Evolutionary conservation across 2,888 invertebrate genomes (phyloP).

Genomic region (Bembecia ichneumoniformis): DNA sequence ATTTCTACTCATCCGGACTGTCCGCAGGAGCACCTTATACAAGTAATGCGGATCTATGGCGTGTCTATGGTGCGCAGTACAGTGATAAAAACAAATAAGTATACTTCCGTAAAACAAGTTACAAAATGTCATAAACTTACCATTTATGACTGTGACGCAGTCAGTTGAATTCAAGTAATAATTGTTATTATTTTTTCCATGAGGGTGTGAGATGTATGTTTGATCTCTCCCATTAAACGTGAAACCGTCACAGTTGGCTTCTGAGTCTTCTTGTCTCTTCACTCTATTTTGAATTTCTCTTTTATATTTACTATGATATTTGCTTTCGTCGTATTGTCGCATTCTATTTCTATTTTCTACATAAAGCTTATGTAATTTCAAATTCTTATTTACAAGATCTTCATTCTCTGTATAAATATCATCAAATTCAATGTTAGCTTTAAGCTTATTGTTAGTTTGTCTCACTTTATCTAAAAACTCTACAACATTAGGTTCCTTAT

Average conservation of each 20-base stretch:
- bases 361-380: slow-evolving; percentile 12
- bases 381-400: slow-evolving; percentile 17
- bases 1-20: too few relatives aligned
- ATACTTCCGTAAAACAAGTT: too few relatives aligned
- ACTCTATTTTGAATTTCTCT: slow-evolving; percentile 28
- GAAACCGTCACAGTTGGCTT: slow-evolving; percentile 34
- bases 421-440: slow-evolving; percentile 11
- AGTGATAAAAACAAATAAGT: too few relatives aligned
- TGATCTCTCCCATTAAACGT: slow-evolving; percentile 16
- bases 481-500: not conserved
- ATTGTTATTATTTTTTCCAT: slow-evolving; percentile 23
- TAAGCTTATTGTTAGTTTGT: not conserved
- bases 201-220: slow-evolving; percentile 36
- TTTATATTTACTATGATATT: not conserved
- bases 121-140: slow-evolving; percentile 23
- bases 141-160: slow-evolving; percentile 44
- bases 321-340: slow-evolving; percentile 9
- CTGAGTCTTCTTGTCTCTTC: slow-evolving; percentile 27
- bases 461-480: not conserved
- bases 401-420: slow-evolving; percentile 26
- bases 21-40: too few relatives aligned
- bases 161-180: slow-evolving; percentile 40
- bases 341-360: slow-evolving; percentile 11
- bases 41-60: too few relatives aligned
- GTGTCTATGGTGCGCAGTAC: too few relatives aligned